Conservation (phyloP, 1,140 invertebrate species). For the Pseudomyrmex pallidus region DNA sequence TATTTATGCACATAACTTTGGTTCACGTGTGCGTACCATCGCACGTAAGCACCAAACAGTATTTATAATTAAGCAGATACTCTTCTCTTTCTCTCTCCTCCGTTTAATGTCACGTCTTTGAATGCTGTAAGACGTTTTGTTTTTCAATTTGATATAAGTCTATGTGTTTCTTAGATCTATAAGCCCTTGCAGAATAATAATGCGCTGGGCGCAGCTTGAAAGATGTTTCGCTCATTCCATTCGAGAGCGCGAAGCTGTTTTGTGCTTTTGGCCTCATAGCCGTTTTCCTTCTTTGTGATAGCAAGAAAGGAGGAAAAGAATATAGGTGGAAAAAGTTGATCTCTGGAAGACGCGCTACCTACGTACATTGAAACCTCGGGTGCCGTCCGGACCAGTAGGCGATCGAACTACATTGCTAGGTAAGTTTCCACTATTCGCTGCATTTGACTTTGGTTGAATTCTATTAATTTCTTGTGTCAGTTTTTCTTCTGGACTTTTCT, state of each 20-base stretch:
- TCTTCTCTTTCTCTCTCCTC: no score
- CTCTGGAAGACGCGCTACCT: slow-evolving; percentile 84
- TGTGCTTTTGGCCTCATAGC: slow-evolving; percentile 83
- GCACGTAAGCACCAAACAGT: no score
- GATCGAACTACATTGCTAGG: slow-evolving; percentile 84
- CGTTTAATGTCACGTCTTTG: slow-evolving; percentile 37
- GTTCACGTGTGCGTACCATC: no score
- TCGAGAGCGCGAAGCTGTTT: slow-evolving; percentile 66
- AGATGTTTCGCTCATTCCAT: slow-evolving; percentile 34
- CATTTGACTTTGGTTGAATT: slow-evolving; percentile 77
- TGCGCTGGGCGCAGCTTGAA: slow-evolving; percentile 33
- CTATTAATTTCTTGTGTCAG: slow-evolving; percentile 87
- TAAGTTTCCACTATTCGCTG: slow-evolving; percentile 62
- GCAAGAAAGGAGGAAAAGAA: slow-evolving; percentile 76
- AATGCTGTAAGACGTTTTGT: no score
- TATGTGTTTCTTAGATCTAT: slow-evolving; percentile 58
- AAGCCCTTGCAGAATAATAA: slow-evolving; percentile 24
- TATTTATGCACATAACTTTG: no score
- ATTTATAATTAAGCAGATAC: no score
- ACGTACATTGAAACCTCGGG: slow-evolving; percentile 86
- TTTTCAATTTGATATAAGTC: slow-evolving; percentile 46
- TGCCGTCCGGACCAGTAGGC: slow-evolving; percentile 87
- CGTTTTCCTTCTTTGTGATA: slow-evolving; percentile 72
- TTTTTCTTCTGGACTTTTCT: slow-evolving; percentile 90
- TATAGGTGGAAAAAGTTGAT: slow-evolving; percentile 72